These are phyloP conservation scores for Penaeus japonicus DNA, from an alignment of 1,140 invertebrate genomes.

Conservation along the genomic window DNA sequence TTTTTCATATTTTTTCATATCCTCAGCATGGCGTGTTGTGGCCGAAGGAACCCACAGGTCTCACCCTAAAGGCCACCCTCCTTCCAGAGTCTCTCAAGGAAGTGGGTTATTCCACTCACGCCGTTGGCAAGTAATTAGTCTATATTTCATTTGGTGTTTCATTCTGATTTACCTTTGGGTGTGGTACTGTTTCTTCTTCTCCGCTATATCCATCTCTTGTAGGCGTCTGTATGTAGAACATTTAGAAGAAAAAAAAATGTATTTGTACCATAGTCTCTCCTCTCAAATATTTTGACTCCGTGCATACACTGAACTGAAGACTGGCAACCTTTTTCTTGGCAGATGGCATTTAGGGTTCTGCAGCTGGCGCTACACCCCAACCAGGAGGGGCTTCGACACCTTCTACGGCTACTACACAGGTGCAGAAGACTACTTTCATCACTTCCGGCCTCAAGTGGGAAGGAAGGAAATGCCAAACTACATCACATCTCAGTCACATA, in stretches of 20 bases:
- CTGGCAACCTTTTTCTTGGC: background rate
- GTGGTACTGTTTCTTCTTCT: too few species aligned
- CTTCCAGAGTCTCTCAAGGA: conserved; percentile 66
- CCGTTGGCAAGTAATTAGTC: conserved; percentile 65
- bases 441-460: conserved; percentile 28
- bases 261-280: too few species aligned
- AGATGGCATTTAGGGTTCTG: conserved; percentile 69
- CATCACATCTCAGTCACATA: background rate
- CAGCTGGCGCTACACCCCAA: conserved; percentile 65
- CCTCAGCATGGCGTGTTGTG: conserved; percentile 61
- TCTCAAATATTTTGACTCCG: too few species aligned
- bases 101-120: conserved; percentile 67
- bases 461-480: too few species aligned
- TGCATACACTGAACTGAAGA: too few species aligned
- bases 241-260: too few species aligned
- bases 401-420: conserved; percentile 67
- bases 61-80: conserved; percentile 63
- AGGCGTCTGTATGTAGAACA: too few species aligned
- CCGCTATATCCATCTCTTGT: too few species aligned
- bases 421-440: conserved; percentile 64
- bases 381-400: conserved; percentile 67
- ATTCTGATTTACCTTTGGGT: too few species aligned
- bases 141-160: too few species aligned
- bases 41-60: conserved; percentile 61
- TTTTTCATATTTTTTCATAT: background rate